Conservation (phyloP, 1,140 invertebrate species). For the Hypothenemus hampei region DNA sequence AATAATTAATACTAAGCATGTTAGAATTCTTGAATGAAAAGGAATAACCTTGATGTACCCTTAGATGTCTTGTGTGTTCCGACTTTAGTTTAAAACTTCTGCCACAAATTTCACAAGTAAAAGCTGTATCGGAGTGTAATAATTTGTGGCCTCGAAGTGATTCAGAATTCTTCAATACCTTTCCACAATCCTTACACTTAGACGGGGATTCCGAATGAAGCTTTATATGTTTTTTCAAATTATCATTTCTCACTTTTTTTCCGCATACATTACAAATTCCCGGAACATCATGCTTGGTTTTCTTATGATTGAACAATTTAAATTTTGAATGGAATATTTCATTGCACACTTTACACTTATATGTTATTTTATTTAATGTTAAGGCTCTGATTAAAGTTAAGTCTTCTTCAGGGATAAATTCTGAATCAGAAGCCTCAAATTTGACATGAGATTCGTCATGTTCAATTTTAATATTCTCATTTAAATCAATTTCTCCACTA, state of each 20-base stretch:
- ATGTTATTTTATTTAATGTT: slow-evolving; percentile 28
- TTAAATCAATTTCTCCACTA: not conserved
- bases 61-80: slow-evolving; percentile 35
- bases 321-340: slow-evolving; percentile 31
- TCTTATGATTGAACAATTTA: slow-evolving; percentile 35
- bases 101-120: slow-evolving; percentile 35
- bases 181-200: slow-evolving; percentile 33
- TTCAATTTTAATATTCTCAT: slow-evolving; percentile 11
- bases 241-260: slow-evolving; percentile 32
- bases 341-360: slow-evolving; percentile 32
- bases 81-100: slow-evolving; percentile 32
- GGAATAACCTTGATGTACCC: slow-evolving; percentile 30
- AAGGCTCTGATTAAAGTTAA: slow-evolving; percentile 15
- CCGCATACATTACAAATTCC: slow-evolving; percentile 39
- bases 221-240: slow-evolving; percentile 35
- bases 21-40: too few species aligned
- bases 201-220: slow-evolving; percentile 30
- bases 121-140: slow-evolving; percentile 29
- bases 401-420: slow-evolving; percentile 2
- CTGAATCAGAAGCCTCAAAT: slow-evolving; percentile 6
- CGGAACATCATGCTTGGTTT: slow-evolving; percentile 30
- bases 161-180: slow-evolving; percentile 35
- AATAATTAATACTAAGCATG: too few species aligned
- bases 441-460: slow-evolving; percentile 2
- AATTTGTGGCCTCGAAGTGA: slow-evolving; percentile 33